These are phyloP conservation scores for Aphaenogaster floridana DNA, from an alignment of 1,140 invertebrate genomes.

Conservation along the genomic window DNA sequence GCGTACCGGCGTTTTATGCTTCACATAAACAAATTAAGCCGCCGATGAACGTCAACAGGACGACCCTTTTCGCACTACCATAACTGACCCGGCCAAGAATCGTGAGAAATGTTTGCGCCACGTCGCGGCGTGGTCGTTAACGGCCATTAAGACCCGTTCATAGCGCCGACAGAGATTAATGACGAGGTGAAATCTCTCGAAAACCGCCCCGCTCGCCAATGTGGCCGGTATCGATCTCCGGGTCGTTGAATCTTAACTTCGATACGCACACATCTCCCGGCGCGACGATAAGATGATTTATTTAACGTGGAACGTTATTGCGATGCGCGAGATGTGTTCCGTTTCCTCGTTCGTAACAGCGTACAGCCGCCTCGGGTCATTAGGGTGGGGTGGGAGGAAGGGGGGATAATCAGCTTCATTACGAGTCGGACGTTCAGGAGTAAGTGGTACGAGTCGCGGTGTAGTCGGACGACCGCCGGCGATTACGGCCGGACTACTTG, in stretches of 20 bases:
- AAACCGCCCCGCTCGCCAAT: slow-evolving; percentile 26
- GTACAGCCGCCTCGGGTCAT: neutral
- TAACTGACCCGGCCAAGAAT: slow-evolving; percentile 46
- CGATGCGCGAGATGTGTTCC: neutral
- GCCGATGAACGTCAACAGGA: slow-evolving; percentile 3
- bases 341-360: neutral
- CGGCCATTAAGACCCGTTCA: slow-evolving; percentile 60
- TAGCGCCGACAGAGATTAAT: slow-evolving; percentile 64
- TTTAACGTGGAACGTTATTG: slow-evolving; percentile 7
- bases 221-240: slow-evolving; percentile 33
- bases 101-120: slow-evolving; percentile 58
- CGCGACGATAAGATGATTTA: slow-evolving; percentile 43
- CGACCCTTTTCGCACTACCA: slow-evolving; percentile 15
- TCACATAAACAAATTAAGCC: slow-evolving; percentile 50
- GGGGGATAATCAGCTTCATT: slow-evolving; percentile 23
- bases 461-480: slow-evolving; percentile 28
- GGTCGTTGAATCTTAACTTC: slow-evolving; percentile 35
- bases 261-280: slow-evolving; percentile 3
- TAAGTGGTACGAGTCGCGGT: slow-evolving; percentile 28
- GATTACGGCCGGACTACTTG: slow-evolving; percentile 45
- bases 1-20: neutral
- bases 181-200: slow-evolving; percentile 61
- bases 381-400: neutral
- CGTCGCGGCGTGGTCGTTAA: slow-evolving; percentile 55
- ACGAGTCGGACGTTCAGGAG: neutral